Conservation (phyloP, 2,113 vertebrate species). For the Oreotrochilus melanogaster region DNA sequence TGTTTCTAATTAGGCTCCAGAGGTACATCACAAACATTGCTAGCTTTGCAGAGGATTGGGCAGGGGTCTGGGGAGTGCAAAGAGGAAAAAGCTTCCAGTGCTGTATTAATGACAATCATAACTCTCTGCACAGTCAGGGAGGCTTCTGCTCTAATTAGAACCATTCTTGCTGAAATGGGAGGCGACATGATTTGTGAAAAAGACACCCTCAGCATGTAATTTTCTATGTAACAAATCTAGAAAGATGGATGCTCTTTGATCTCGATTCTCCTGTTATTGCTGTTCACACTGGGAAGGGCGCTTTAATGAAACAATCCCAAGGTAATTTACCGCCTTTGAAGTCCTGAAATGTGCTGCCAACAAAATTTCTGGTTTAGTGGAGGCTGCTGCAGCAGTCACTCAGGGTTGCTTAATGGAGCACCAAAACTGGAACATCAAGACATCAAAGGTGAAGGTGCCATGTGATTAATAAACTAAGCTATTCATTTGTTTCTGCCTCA, state of each 20-base stretch:
- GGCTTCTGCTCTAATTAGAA: constrained; percentile 76
- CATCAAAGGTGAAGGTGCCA: constrained; percentile 83
- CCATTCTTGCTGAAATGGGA: constrained; percentile 71
- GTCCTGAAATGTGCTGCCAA: constrained; percentile 81
- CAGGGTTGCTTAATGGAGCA: constrained; percentile 71
- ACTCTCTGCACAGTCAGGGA: constrained; percentile 47
- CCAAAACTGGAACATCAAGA: constrained; percentile 83
- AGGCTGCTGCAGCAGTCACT: constrained; percentile 77
- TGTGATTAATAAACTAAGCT: constrained; percentile 76
- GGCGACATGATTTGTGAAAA: constrained; percentile 71
- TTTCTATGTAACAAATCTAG: constrained; percentile 74
- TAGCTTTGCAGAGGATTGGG: neutral
- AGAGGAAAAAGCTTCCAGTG: constrained; percentile 46
- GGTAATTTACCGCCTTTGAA: constrained; percentile 82
- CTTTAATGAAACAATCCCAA: constrained; percentile 79
- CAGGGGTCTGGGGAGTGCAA: neutral
- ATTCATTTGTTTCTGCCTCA: constrained; percentile 75
- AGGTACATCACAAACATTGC: constrained; percentile 46
- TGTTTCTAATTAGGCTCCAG: constrained; percentile 77
- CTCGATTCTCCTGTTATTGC: constrained; percentile 68
- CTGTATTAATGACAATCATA: constrained; percentile 72
- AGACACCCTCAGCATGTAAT: constrained; percentile 68
- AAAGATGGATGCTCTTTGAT: constrained; percentile 79
- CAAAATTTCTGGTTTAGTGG: constrained; percentile 78
- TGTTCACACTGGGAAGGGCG: constrained; percentile 78